These are phyloP conservation scores for Amphiduros pacificus DNA, from an alignment of 2,888 invertebrate species.

Conservation along the genomic window DNA sequence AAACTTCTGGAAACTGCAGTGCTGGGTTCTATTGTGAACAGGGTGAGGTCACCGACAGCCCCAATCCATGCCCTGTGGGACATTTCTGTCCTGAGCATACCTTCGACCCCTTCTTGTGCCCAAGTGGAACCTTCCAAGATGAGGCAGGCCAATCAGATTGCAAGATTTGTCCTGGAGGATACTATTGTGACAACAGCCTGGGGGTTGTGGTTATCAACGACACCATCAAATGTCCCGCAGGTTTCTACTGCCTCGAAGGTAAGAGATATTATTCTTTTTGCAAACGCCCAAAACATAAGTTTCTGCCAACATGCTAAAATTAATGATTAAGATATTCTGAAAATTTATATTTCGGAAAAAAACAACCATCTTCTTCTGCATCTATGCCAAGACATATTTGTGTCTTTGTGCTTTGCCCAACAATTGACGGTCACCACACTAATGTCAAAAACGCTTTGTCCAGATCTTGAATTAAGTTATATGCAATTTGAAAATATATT, in stretches of 20 bases:
- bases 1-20: slow-evolving; percentile 43
- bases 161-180: slow-evolving; percentile 48
- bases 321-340: too few relatives aligned
- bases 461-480: too few relatives aligned
- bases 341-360: too few relatives aligned
- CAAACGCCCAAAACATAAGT: too few relatives aligned
- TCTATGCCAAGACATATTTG: too few relatives aligned
- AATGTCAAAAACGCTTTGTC: too few relatives aligned
- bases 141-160: slow-evolving; percentile 42
- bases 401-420: too few relatives aligned
- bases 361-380: too few relatives aligned
- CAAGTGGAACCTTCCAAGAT: slow-evolving; percentile 39
- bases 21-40: slow-evolving; percentile 53
- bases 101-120: slow-evolving; percentile 46
- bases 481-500: too few relatives aligned
- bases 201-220: slow-evolving; percentile 46
- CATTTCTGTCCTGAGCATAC: slow-evolving; percentile 49
- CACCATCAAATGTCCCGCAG: slow-evolving; percentile 48
- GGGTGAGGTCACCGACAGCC: slow-evolving; percentile 41
- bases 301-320: too few relatives aligned
- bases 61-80: slow-evolving; percentile 44
- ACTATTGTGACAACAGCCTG: slow-evolving; percentile 52
- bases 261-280: too few relatives aligned
- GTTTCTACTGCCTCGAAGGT: slow-evolving; percentile 54
- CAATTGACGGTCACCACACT: too few relatives aligned